phyloP scores from a whole-genome alignment of 2,797 vertebrate species.

The Parotocinclus haroldoi region DNA sequence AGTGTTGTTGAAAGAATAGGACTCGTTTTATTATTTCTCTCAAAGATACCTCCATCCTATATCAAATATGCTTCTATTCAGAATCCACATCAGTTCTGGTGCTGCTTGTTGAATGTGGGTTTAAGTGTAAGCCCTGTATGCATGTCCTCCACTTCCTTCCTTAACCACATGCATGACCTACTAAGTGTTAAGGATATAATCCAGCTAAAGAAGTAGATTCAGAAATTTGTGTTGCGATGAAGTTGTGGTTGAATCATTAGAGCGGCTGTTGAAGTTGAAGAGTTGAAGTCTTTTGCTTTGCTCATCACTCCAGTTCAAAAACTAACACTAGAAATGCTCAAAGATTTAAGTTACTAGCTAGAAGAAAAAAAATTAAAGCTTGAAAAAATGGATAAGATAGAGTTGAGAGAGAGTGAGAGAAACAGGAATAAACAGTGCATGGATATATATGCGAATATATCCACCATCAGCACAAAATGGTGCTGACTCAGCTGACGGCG shows the following conservation, averaged over 20 bases:
- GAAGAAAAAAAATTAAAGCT: conserved; percentile 57
- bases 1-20: conserved; percentile 13
- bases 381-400: conserved; percentile 47
- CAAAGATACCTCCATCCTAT: conserved; percentile 7
- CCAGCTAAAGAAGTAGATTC: too few species aligned
- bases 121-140: too few species aligned
- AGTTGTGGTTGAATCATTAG: conserved; percentile 19
- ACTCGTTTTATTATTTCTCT: conserved; percentile 33
- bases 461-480: conserved; percentile 73
- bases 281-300: neutral
- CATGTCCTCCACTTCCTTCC: too few species aligned
- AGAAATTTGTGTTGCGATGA: neutral
- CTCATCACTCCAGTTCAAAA: conserved; percentile 11
- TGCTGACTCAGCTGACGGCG: conserved; percentile 72
- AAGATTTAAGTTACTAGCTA: conserved; percentile 44
- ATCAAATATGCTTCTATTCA: conserved; percentile 12
- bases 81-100: neutral
- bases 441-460: conserved; percentile 71
- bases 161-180: too few species aligned
- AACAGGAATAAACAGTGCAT: conserved; percentile 70
- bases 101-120: too few species aligned
- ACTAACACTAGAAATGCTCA: conserved; percentile 31
- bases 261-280: conserved; percentile 2
- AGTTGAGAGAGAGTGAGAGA: conserved; percentile 42
- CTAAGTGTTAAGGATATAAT: too few species aligned